Base-by-base conservation (phyloP, 2,113 vertebrate species). In the Aepyceros melampus region DNA sequence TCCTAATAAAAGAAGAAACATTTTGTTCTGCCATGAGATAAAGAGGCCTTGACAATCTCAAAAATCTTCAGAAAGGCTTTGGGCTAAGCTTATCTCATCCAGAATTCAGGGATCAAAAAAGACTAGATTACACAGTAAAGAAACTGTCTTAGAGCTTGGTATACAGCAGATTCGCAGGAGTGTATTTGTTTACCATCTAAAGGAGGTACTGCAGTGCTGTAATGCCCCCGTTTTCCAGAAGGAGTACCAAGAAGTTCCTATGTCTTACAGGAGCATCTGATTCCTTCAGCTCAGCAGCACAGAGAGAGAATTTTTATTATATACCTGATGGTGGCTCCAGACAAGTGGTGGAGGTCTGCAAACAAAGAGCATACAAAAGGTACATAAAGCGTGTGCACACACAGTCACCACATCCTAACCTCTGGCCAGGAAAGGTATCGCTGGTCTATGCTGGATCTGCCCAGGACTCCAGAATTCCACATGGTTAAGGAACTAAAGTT, bases 1-100 rank as follows among this genome's bases (percentile, higher is more conserved):
- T 90, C 29, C 29, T 79, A 92, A 79, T 56, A 43, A 89, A 86
- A 71, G 19, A 94, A 62, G 40, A 78, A 91, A 58, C 10, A 2
- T 87, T 97, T 94, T 84, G 49, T 93, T 81, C 45, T 94, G 45
- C 84, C 36, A 56, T 56, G 23, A 97, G 71, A 91, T 56, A 29
- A 89, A 83, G 58, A 82, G 82, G 36, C 31, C n/a, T 64, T 79
- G 31, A 83, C 89, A 90, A 91, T 43, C 51, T 43, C 36, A 49
- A 94, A 95, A 86, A 40, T 67, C 58, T 89, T 53, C 23, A 90
- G 62, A 84, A 92, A 97, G 58, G 6, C 55, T 89, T 83, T 88
- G 51, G 15, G 51, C 15, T 43, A 49, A 93, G 25, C 13, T 83
- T 36, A 19, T 47, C 74, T 58, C 21, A 91, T 31, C 7, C 14